Evolutionary conservation across 2,888 invertebrate species (phyloP).

Genomic region (Drosophila neotestacea): DNA sequence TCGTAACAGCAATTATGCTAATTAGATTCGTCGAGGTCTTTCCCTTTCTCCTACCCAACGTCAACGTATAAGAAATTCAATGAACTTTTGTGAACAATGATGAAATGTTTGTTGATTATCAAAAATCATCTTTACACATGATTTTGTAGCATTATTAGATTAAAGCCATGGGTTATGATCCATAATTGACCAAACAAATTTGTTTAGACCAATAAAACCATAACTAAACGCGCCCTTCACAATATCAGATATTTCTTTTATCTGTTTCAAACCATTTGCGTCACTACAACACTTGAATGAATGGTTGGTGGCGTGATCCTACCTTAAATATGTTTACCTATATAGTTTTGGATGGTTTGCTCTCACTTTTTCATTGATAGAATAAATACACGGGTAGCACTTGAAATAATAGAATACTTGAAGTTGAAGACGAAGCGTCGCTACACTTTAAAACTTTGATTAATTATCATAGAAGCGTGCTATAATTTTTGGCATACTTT

Average conservation of each 20-base stretch:
- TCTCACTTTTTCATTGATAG: slow-evolving; percentile 37
- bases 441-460: slow-evolving; percentile 16
- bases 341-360: slow-evolving; percentile 7
- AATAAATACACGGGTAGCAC: slow-evolving; percentile 25
- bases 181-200: slow-evolving; percentile 23
- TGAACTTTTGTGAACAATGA: slow-evolving; percentile 49
- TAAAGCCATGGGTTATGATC: slow-evolving; percentile 10
- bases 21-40: slow-evolving; percentile 62
- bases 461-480: slow-evolving; percentile 9
- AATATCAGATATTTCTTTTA: slow-evolving; percentile 7
- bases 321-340: background rate
- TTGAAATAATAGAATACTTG: slow-evolving; percentile 24
- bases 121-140: slow-evolving; percentile 34
- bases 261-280: slow-evolving; percentile 32
- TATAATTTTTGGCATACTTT: background rate
- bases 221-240: slow-evolving; percentile 3
- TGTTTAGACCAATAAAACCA: slow-evolving; percentile 1
- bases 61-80: slow-evolving; percentile 32
- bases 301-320: slow-evolving; percentile 21
- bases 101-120: slow-evolving; percentile 29
- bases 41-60: slow-evolving; percentile 58
- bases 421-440: slow-evolving; percentile 6
- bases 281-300: slow-evolving; percentile 27
- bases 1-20: slow-evolving; percentile 71
- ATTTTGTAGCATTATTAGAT: slow-evolving; percentile 35